Percentiles rank a stretch among this genome's conserved stretches.
phyloP scores from a whole-genome alignment of 2,113 vertebrate genomes.

The Tringa solitaria region DNA sequence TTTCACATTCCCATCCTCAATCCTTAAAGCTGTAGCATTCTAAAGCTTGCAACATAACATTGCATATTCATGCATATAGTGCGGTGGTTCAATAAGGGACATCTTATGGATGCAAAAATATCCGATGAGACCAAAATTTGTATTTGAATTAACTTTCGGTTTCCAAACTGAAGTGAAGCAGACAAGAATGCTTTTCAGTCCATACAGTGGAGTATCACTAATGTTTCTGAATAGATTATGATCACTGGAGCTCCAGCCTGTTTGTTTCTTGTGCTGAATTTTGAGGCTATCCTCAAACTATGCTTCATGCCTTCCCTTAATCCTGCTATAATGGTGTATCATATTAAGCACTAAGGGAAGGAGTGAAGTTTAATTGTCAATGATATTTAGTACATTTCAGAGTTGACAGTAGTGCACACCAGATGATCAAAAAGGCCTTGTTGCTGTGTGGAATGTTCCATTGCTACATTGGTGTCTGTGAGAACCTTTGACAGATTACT shows the following conservation, averaged over 20 bases:
- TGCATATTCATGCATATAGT: background rate
- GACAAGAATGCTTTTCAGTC: background rate
- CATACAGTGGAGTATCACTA: background rate
- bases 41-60: background rate
- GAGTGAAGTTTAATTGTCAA: background rate
- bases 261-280: background rate
- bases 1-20: background rate
- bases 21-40: background rate
- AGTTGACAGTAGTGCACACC: background rate
- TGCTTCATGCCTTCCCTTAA: background rate
- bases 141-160: background rate
- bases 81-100: background rate
- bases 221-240: background rate
- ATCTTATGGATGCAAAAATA: background rate
- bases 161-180: background rate
- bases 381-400: background rate
- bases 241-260: background rate
- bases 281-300: background rate
- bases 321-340: background rate
- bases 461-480: background rate
- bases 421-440: background rate
- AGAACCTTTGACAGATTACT: background rate
- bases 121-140: background rate
- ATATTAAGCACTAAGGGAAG: background rate
- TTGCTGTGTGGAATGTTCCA: background rate